These are phyloP conservation scores for Microplitis demolitor DNA, from an alignment of 1,140 invertebrate species.

Conservation along the genomic window DNA sequence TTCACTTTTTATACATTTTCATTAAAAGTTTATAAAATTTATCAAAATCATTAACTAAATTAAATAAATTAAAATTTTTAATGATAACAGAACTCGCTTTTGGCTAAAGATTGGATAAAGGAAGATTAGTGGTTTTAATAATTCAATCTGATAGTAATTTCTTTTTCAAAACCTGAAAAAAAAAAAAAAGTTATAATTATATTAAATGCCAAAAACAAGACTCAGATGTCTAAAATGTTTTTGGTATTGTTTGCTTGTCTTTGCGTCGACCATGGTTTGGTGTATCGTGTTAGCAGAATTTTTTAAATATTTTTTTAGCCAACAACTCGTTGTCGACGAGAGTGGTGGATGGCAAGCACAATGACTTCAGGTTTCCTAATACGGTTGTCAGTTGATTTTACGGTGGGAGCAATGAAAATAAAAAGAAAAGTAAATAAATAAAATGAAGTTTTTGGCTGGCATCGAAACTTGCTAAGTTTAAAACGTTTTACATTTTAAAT, in stretches of 20 bases:
- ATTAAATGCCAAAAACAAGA: constrained; percentile 14
- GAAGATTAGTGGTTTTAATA: too few species aligned
- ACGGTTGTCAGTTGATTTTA: constrained; percentile 35
- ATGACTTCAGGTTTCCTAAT: constrained; percentile 57
- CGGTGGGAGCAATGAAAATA: constrained; percentile 33
- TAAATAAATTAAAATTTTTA: too few species aligned
- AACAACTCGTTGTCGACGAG: constrained; percentile 26
- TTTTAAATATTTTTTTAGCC: constrained; percentile 13
- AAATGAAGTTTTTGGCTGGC: constrained; percentile 24
- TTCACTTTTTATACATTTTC: too few species aligned
- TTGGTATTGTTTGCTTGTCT: not conserved
- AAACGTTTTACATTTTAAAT: too few species aligned
- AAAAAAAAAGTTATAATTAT: not conserved
- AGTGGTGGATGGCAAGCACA: constrained; percentile 34
- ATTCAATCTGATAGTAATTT: too few species aligned
- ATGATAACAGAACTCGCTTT: too few species aligned
- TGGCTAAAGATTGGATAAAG: too few species aligned
- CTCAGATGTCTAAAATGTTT: constrained; percentile 6
- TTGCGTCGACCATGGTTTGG: too few species aligned
- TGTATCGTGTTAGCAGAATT: too few species aligned
- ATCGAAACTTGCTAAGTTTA: not conserved
- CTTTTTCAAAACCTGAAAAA: too few species aligned
- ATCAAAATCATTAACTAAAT: too few species aligned
- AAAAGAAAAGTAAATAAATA: constrained; percentile 27
- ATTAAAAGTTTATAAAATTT: too few species aligned